A percentile compares a stretch with the other conserved stretches of the same genome.
These are phyloP conservation scores for Channa striata DNA, from an alignment of 2,797 vertebrate species.

Conservation along the genomic window DNA sequence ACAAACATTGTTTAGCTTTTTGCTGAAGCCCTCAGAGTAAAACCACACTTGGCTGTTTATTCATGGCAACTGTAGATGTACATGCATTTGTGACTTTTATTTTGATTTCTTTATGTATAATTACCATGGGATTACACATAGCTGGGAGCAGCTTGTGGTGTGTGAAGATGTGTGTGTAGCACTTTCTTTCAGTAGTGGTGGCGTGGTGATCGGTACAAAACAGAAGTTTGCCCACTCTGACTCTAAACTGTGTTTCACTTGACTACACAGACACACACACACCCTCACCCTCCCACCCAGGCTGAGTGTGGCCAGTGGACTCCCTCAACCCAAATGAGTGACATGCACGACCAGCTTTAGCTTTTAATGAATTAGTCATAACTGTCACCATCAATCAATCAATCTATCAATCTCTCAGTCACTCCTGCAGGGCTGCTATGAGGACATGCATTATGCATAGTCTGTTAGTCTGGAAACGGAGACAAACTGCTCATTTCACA, in stretches of 20 bases:
- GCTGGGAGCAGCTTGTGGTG: conserved; percentile 23
- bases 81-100: conserved; percentile 30
- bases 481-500: conserved; percentile 71
- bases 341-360: conserved; percentile 64
- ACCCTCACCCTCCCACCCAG: conserved; percentile 10
- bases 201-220: conserved; percentile 58
- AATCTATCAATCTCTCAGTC: conserved; percentile 78
- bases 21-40: conserved; percentile 43
- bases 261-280: conserved; percentile 24
- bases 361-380: conserved; percentile 83
- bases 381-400: conserved; percentile 83
- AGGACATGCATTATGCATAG: conserved; percentile 76
- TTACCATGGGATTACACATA: conserved; percentile 52
- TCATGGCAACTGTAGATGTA: conserved; percentile 32
- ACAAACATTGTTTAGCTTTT: conserved; percentile 56
- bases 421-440: conserved; percentile 56
- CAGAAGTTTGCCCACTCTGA: conserved; percentile 43
- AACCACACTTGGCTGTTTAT: conserved; percentile 55
- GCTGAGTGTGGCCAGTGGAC: conserved; percentile 28
- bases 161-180: conserved; percentile 25
- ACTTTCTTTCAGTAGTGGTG: conserved; percentile 78
- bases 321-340: conserved; percentile 67
- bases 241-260: conserved; percentile 47
- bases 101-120: conserved; percentile 24
- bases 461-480: conserved; percentile 54